Evolutionary conservation across 2,113 vertebrate genomes (phyloP).

Genomic region (Aspiorhynchus laticeps): DNA sequence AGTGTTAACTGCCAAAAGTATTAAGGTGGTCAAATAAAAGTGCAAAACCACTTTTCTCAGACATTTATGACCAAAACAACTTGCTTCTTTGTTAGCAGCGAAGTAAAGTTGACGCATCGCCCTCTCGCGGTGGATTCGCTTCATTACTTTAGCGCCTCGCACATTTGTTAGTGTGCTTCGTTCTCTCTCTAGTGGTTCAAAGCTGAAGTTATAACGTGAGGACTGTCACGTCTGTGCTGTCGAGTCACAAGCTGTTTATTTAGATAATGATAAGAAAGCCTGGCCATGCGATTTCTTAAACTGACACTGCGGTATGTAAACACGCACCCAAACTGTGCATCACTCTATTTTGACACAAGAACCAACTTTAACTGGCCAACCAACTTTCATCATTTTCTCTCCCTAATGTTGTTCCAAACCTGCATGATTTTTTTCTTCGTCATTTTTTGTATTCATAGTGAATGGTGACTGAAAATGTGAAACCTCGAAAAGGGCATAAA

Average conservation of each 20-base stretch:
- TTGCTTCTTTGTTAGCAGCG: background rate
- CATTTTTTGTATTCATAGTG: background rate
- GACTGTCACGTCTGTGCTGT: background rate
- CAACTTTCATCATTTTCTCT: background rate
- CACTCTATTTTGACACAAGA: background rate
- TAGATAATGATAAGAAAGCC: conserved; percentile 17
- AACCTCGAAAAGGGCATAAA: background rate
- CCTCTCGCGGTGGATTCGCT: background rate
- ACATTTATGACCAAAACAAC: background rate
- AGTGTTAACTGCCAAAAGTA: background rate
- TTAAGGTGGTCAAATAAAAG: background rate
- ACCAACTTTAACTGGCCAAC: background rate
- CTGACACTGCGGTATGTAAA: background rate
- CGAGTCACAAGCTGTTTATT: background rate
- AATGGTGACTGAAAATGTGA: background rate
- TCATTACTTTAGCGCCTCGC: background rate
- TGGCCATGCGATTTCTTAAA: background rate
- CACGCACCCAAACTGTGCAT: background rate
- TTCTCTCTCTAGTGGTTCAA: background rate
- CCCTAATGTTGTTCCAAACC: background rate
- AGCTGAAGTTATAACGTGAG: background rate
- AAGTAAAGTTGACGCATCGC: background rate
- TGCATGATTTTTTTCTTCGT: background rate
- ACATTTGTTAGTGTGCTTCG: background rate
- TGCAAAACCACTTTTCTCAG: background rate